A percentile compares a stretch with the other conserved stretches of the same genome.
These are phyloP conservation scores for Belgica antarctica DNA, from an alignment of 2,888 invertebrate genomes.

Conservation along the genomic window DNA sequence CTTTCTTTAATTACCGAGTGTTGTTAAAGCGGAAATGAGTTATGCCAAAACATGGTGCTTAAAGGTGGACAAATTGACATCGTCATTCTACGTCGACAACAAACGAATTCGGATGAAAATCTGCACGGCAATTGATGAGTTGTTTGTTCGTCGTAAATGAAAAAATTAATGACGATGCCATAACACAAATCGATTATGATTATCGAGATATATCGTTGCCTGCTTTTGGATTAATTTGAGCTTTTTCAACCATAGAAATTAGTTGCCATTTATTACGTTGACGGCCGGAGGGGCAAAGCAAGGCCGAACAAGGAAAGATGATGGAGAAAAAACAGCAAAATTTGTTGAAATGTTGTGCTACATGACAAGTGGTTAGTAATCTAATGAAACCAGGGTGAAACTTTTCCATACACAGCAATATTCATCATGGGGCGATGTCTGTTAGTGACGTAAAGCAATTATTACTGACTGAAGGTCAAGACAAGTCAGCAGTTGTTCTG, in stretches of 20 bases:
- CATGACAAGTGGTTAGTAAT: constrained; percentile 1
- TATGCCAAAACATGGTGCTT: no score
- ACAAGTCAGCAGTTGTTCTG: no score
- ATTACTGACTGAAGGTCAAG: no score
- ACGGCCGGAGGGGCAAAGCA: no score
- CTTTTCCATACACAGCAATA: background rate
- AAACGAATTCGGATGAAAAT: background rate
- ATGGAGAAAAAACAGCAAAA: background rate
- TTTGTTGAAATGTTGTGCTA: constrained; percentile 6
- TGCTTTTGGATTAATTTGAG: constrained; percentile 1
- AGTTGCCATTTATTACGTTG: constrained; percentile 8
- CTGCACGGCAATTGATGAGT: constrained; percentile 29
- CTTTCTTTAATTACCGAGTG: no score
- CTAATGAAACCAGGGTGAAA: background rate
- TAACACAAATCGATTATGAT: constrained; percentile 26
- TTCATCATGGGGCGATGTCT: background rate
- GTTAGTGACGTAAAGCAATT: no score
- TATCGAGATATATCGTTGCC: background rate
- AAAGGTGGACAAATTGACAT: no score
- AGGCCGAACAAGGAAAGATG: background rate
- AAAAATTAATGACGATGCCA: constrained; percentile 20
- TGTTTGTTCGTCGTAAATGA: constrained; percentile 1
- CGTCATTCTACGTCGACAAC: no score
- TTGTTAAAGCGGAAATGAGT: no score
- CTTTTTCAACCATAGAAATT: constrained; percentile 2